Evolutionary conservation across 2,113 vertebrate genomes (phyloP).

Genomic region (Lamprologus tigripictilis): DNA sequence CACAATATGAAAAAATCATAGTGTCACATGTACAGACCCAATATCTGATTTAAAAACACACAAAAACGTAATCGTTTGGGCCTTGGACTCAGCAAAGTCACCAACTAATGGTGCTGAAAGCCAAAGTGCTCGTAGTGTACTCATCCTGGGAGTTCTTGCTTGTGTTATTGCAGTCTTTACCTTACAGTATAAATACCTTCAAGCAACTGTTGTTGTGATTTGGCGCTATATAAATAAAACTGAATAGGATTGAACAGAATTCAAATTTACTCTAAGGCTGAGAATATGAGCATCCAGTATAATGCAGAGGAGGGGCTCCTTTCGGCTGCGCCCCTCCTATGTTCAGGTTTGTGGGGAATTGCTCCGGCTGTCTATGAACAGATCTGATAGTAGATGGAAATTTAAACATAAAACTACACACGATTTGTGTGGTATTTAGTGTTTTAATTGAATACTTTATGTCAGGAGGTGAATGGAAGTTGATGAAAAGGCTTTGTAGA

Average conservation of each 20-base stretch:
- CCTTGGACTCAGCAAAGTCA: background rate
- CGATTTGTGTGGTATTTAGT: background rate
- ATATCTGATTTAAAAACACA: background rate
- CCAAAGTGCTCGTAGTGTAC: background rate
- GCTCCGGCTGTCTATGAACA: background rate
- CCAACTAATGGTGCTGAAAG: background rate
- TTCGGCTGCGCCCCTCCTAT: rapidly evolving
- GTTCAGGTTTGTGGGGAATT: rapidly evolving
- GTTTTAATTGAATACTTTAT: background rate
- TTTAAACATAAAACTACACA: background rate
- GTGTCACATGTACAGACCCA: background rate
- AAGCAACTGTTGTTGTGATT: background rate
- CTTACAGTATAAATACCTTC: background rate
- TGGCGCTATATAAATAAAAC: rapidly evolving
- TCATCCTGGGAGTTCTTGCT: background rate
- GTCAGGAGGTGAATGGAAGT: background rate
- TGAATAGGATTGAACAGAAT: background rate
- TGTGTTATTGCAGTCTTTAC: background rate
- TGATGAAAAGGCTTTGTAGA: background rate
- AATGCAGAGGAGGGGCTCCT: background rate
- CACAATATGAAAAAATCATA: background rate
- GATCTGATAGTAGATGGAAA: background rate
- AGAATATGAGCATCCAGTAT: background rate
- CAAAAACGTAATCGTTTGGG: rapidly evolving
- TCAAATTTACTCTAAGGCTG: background rate